Base-by-base conservation (phyloP, 2,888 invertebrate genomes). In the Orthonychiurus folsomi region DNA sequence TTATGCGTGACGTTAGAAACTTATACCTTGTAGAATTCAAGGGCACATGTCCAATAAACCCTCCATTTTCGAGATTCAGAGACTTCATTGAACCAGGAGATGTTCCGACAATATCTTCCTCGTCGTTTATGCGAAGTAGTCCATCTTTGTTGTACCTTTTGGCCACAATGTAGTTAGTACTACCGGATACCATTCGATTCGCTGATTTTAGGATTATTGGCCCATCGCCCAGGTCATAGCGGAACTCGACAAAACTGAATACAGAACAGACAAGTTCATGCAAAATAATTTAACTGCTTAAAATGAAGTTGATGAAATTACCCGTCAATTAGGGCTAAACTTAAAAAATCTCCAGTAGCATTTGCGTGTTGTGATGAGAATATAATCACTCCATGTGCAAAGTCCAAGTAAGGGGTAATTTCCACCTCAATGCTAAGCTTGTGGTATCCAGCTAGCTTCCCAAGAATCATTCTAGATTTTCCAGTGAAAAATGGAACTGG, bases 161-260 rank as follows among this genome's bases (percentile, higher is more conserved):
- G 27, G 89, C 88, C 23, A 87, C 84, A 63, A 91, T 85, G 74
- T 84, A 85, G 76, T 92, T 68, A 48, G 63, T 67, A n/a, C 66
- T 64, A 23, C 72, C 72, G 21, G 71, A 69, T 52, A 84, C 81
- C 56, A 93, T 83, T 75, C 84, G 85, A 74, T 89, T 86, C 21
- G 85, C 78, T 2, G 91, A 89, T 61, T 84, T 83, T 61, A 91
- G 79, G 55, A 86, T 78, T 56, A 88, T 84, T 28, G 86, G 84
- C 24, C 92, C 92, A 75, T 89, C 89, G 37, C 93, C 93, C 67
- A 92, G 83, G 79, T 92, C 88, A 78, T 89, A 93, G 73, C 84
- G 80, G 77, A 89, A 88, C 77, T 88, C 87, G 60, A 89, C 83
- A 79, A 83, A 86, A 18, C 82, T 81, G 73, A 5, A 23, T 21